Conservation (phyloP, 2,113 vertebrate species). For the Acrocephalus kingi region DNA sequence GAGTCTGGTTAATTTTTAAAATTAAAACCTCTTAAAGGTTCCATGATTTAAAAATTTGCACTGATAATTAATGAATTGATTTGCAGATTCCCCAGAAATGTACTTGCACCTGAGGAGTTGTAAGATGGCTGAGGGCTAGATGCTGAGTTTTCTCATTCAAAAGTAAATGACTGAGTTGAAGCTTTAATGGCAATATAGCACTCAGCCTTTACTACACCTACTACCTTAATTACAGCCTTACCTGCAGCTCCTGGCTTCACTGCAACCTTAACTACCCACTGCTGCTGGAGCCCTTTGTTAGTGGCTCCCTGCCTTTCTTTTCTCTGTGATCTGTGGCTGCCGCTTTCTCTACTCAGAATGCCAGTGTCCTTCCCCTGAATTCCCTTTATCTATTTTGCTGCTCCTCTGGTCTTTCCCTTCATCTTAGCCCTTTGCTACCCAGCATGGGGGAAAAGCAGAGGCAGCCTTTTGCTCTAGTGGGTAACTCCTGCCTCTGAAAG, state of each 20-base stretch:
- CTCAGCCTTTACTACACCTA: background rate
- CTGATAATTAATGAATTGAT: background rate
- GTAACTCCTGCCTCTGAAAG: background rate
- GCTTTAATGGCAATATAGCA: background rate
- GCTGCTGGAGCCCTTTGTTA: background rate
- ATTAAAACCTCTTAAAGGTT: background rate
- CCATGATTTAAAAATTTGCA: background rate
- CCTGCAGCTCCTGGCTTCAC: background rate
- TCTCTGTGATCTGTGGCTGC: background rate
- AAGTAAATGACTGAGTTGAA: background rate
- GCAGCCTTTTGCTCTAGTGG: background rate
- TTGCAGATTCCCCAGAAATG: background rate
- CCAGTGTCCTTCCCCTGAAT: background rate
- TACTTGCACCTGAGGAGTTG: background rate
- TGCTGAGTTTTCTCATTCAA: background rate
- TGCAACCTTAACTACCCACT: background rate
- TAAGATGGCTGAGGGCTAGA: background rate
- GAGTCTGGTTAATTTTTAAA: background rate
- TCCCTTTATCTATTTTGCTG: background rate
- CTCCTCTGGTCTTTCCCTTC: background rate
- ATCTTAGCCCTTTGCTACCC: background rate
- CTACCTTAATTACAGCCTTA: background rate
- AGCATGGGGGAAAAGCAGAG: background rate
- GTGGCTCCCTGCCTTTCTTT: background rate
- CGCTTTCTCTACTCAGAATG: background rate